These are phyloP conservation scores for Bovichtus diacanthus DNA, from an alignment of 2,797 vertebrate species.

Conservation along the genomic window DNA sequence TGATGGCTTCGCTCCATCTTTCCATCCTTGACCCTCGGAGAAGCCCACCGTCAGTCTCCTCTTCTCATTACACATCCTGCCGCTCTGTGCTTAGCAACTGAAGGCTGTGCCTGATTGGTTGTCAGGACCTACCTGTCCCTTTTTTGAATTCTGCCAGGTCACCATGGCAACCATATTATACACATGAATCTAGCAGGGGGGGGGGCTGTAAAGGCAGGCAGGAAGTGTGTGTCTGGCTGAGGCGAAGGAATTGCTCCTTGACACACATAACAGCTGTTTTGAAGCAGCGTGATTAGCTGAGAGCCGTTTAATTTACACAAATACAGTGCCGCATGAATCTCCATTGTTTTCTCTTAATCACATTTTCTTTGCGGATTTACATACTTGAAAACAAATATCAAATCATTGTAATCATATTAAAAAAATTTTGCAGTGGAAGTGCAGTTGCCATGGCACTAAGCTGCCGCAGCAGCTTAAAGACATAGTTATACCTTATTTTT, in stretches of 20 bases:
- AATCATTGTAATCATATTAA: slow-evolving; percentile 45
- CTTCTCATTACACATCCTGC: slow-evolving; percentile 66
- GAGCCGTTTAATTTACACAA: slow-evolving; percentile 12
- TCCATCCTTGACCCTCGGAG: slow-evolving; percentile 39
- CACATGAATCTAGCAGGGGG: slow-evolving; percentile 64
- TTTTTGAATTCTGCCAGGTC: slow-evolving; percentile 68
- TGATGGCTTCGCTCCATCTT: slow-evolving; percentile 10
- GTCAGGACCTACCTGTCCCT: slow-evolving; percentile 72
- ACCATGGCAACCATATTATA: slow-evolving; percentile 77
- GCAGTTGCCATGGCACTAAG: slow-evolving; percentile 56
- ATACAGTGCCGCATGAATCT: slow-evolving; percentile 16
- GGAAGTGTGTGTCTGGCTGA: slow-evolving; percentile 22
- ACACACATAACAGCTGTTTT: slow-evolving; percentile 36
- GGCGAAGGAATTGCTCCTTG: slow-evolving; percentile 61
- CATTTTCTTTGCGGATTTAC: slow-evolving; percentile 52
- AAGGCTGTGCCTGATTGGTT: slow-evolving; percentile 76
- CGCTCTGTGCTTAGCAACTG: slow-evolving; percentile 75
- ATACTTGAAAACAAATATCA: slow-evolving; percentile 49
- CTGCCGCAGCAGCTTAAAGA: slow-evolving; percentile 14
- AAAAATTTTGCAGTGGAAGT: not conserved
- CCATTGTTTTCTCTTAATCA: slow-evolving; percentile 48
- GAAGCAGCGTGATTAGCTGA: slow-evolving; percentile 7
- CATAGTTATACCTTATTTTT: slow-evolving; percentile 15
- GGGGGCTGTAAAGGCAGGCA: slow-evolving; percentile 56
- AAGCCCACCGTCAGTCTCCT: slow-evolving; percentile 41